Base-by-base conservation (phyloP, 2,888 invertebrate species). In the Mythimna impura region DNA sequence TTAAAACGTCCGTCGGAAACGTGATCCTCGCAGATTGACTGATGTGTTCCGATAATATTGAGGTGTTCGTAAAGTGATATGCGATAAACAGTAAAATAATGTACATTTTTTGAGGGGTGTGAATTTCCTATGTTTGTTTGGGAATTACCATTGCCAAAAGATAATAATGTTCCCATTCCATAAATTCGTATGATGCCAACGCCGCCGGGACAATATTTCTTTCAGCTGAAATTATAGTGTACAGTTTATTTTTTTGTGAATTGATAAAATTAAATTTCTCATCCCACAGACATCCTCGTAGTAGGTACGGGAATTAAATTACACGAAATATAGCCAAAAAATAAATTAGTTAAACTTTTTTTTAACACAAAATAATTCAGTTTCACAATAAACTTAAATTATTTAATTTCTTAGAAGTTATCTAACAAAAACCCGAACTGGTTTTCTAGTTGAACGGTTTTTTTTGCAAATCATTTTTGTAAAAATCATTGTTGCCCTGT, bases 1-100 rank as follows among this genome's bases (percentile, higher is more conserved):
- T 88, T 93, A 86, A 92, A 88, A 83, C 86, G 79, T 84, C 86
- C 89, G 88, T 83, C 89, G 90, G 89, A 87, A 76, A 73, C 64
- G 78, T 77, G 76, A 75, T 76, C 84, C 83, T 85, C 86, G 84
- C 86, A 76, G 66, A 79, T 73, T 84, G 89, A 89, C 88, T 88
- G 86, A 85, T 84, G 86, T 87, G 89, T 82, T 83, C 71, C 65
- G 86, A 81, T 82, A 83, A 78, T 65, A 75, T 73, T 82, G 85
- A 84, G 76, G 86, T 87, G 86, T 86, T 80, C 85, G 74, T 76
- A 70, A 60, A 87, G 86, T 87, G 87, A 81, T 84, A 60, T 73
- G 65, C 72, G 76, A 80, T 75, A 77, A 76, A 80, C 71, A 66
- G 76, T 75, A 61, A 72, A 76, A 77, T 58, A 57, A 65, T 83